A percentile compares a stretch with the other conserved stretches of the same genome.
These are phyloP conservation scores for Phymorhynchus buccinoides DNA, from an alignment of 1,140 invertebrate species.

Conservation along the genomic window DNA sequence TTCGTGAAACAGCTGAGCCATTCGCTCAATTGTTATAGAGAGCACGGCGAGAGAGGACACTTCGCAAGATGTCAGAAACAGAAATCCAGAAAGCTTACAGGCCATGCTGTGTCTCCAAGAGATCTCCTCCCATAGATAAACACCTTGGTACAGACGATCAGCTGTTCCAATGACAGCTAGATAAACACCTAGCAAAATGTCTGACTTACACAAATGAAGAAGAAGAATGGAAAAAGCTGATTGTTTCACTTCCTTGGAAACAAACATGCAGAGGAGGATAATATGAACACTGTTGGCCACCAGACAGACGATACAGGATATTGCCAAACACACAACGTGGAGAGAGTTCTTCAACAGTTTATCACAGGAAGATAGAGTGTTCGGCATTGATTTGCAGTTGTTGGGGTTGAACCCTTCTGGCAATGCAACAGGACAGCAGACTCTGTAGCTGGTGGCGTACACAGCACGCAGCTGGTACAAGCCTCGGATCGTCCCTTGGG, in stretches of 20 bases:
- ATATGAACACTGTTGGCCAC: not conserved
- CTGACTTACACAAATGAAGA: constrained; percentile 18
- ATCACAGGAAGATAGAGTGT: constrained; percentile 19
- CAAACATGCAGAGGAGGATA: not conserved
- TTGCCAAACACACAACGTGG: not conserved
- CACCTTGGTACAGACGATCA: not conserved
- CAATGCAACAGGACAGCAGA: constrained; percentile 7
- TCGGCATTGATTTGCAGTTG: not conserved
- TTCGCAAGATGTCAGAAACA: not conserved
- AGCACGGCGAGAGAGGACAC: not conserved
- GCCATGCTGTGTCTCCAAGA: not conserved
- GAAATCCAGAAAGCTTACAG: not conserved
- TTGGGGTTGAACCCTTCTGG: not conserved
- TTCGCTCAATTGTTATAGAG: not conserved
- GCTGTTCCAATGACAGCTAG: not conserved
- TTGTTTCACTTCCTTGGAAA: too few relatives aligned
- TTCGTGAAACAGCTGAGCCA: not conserved
- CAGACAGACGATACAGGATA: not conserved
- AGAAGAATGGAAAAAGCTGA: not conserved
- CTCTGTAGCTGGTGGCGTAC: constrained; percentile 12
- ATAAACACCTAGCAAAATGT: constrained; percentile 4
- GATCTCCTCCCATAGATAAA: not conserved
- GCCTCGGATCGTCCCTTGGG: constrained; percentile 20
- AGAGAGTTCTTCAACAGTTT: not conserved
- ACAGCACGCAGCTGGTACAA: not conserved